Percentiles rank a stretch among this genome's conserved stretches.
Conservation (phyloP, 2,113 vertebrate genomes). For the Cyanoderma ruficeps region DNA sequence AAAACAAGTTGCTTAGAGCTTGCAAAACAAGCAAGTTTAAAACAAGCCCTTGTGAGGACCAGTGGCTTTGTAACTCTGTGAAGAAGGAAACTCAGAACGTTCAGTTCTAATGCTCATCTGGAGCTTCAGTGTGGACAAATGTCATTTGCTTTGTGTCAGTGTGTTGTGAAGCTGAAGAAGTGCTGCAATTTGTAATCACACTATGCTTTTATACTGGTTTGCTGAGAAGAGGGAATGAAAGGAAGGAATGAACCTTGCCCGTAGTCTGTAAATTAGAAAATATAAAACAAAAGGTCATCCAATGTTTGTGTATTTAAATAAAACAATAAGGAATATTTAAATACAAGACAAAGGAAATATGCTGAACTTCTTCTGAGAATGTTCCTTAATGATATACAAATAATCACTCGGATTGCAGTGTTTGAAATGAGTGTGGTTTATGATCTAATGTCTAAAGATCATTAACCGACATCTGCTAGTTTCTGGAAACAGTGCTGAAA, state of each 20-base stretch:
- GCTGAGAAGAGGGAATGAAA: neutral
- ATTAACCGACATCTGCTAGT: slow-evolving; percentile 46
- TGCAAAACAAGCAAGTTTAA: neutral
- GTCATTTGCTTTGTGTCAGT: neutral
- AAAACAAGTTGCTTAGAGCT: neutral
- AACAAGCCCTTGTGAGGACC: neutral
- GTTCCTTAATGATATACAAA: slow-evolving; percentile 26
- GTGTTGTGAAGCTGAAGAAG: slow-evolving; percentile 9
- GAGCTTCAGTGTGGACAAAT: neutral
- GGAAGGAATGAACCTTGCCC: neutral
- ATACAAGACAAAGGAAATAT: neutral
- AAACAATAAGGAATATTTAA: neutral
- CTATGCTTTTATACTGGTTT: neutral
- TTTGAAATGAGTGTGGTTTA: slow-evolving; percentile 40
- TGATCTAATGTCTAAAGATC: slow-evolving; percentile 48
- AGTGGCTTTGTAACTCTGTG: neutral
- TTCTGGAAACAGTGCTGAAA: slow-evolving; percentile 27
- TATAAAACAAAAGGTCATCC: neutral
- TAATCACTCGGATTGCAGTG: neutral
- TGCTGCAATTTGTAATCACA: neutral
- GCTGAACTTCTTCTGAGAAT: neutral
- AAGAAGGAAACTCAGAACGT: neutral
- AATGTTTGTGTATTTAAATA: neutral
- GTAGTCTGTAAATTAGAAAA: neutral
- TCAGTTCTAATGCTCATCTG: slow-evolving; percentile 7